Evolutionary conservation across 2,113 vertebrate genomes (phyloP).

Genomic region (Pseudopipra pipra): DNA sequence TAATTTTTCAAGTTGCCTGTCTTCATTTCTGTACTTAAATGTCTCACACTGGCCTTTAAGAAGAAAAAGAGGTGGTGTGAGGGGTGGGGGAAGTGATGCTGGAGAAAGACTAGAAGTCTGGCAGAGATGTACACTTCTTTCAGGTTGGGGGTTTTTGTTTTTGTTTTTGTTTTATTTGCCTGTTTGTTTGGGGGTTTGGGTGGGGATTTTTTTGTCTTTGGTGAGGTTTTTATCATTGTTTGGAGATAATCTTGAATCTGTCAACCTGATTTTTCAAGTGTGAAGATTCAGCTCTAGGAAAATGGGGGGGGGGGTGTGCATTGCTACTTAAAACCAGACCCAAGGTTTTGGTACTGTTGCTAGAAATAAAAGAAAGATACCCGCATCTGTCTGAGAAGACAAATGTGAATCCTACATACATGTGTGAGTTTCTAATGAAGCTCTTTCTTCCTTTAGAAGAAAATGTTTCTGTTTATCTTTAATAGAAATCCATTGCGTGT

Average conservation of each 20-base stretch:
- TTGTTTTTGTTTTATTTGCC: not conserved
- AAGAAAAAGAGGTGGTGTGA: not conserved
- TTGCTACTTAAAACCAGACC: not conserved
- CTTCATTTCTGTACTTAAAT: not conserved
- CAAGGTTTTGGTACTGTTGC: not conserved
- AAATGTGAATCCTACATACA: not conserved
- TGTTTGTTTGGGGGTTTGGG: not conserved
- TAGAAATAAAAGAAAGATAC: not conserved
- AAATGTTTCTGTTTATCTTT: slow-evolving; percentile 16
- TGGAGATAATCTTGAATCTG: not conserved
- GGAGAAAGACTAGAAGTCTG: not conserved
- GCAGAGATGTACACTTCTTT: not conserved
- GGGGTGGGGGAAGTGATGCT: not conserved
- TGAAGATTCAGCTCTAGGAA: not conserved
- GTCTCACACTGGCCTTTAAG: not conserved
- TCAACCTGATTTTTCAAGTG: not conserved
- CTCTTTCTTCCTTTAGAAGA: not conserved
- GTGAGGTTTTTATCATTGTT: fast-evolving
- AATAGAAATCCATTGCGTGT: not conserved
- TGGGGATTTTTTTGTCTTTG: not conserved
- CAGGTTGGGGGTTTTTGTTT: not conserved
- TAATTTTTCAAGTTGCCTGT: not conserved
- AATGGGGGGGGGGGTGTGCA: not conserved
- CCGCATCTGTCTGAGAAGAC: not conserved
- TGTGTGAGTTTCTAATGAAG: not conserved